Evolutionary conservation across 2,888 invertebrate genomes (phyloP).

Genomic region (Catonia carolina): DNA sequence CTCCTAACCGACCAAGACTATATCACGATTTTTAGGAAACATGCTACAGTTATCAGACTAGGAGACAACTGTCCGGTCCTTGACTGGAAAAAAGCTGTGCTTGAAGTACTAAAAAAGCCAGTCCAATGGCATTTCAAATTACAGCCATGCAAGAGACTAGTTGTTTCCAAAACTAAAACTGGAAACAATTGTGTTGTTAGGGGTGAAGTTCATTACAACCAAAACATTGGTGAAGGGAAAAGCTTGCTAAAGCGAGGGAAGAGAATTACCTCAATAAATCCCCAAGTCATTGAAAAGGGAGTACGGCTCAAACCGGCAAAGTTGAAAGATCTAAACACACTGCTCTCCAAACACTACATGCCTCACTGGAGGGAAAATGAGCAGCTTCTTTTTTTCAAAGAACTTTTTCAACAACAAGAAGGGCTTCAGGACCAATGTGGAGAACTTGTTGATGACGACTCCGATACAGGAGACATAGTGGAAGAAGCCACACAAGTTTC

Average conservation of each 20-base stretch:
- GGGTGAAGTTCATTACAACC: slow-evolving; percentile 20
- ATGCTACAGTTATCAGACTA: slow-evolving; percentile 27
- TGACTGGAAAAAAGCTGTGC: slow-evolving; percentile 28
- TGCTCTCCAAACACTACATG: slow-evolving; percentile 17
- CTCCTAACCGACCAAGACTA: slow-evolving; percentile 29
- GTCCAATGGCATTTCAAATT: slow-evolving; percentile 23
- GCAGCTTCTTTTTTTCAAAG: slow-evolving; percentile 20
- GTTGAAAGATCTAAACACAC: slow-evolving; percentile 20
- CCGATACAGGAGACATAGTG: no score
- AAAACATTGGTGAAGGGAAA: slow-evolving; percentile 17
- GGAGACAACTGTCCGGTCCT: slow-evolving; percentile 24
- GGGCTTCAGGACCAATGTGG: background rate
- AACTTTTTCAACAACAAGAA: slow-evolving; percentile 18
- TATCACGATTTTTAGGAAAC: slow-evolving; percentile 24
- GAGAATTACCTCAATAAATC: slow-evolving; percentile 16
- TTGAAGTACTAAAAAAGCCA: background rate
- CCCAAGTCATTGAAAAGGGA: slow-evolving; percentile 14
- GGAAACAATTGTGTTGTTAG: slow-evolving; percentile 13
- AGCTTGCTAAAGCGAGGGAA: slow-evolving; percentile 17
- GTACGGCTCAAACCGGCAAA: slow-evolving; percentile 18
- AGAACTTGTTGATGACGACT: no score
- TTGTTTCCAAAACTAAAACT: slow-evolving; percentile 14
- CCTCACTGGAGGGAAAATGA: slow-evolving; percentile 21
- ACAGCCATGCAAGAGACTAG: slow-evolving; percentile 18
- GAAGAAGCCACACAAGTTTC: no score